These are phyloP conservation scores for Cliona cf. orientalis DNA, from an alignment of 37 sponge, comb jelly and placozoan genomes.

Conservation along the genomic window DNA sequence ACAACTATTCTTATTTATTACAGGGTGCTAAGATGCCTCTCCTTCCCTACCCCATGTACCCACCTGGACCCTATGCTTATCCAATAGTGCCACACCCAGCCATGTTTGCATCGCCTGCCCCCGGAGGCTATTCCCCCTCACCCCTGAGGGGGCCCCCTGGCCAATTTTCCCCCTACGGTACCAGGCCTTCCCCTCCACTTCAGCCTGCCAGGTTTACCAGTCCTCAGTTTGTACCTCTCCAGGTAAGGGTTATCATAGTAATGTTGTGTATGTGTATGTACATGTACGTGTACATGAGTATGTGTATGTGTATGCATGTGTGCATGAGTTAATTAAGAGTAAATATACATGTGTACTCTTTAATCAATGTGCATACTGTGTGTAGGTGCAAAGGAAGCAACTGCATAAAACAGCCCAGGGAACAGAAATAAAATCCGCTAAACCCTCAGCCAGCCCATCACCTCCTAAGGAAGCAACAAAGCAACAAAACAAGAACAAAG, in stretches of 20 bases:
- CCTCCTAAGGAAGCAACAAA: not conserved
- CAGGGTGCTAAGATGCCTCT: too few species aligned
- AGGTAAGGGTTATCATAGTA: slow-evolving; percentile 21
- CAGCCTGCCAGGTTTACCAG: too few species aligned
- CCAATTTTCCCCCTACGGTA: too few species aligned
- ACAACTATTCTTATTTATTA: too few species aligned
- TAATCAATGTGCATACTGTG: too few species aligned
- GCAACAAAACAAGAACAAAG: too few species aligned
- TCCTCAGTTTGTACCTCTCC: slow-evolving; percentile 20
- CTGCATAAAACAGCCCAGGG: not conserved
- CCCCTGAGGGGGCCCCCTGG: not conserved
- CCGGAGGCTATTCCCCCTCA: not conserved
- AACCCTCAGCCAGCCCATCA: not conserved
- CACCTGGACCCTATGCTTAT: not conserved
- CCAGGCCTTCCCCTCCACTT: too few species aligned
- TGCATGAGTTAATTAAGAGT: too few species aligned
- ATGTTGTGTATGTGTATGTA: too few species aligned
- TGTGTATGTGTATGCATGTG: slow-evolving; percentile 14
- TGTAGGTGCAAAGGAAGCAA: too few species aligned
- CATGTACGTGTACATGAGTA: not conserved
- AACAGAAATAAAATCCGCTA: not conserved
- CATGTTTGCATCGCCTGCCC: too few species aligned
- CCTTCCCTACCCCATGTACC: not conserved
- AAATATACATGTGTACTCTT: too few species aligned
- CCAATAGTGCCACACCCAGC: not conserved